Conservation (phyloP, 2,113 vertebrate species). For the Pedetes capensis region DNA sequence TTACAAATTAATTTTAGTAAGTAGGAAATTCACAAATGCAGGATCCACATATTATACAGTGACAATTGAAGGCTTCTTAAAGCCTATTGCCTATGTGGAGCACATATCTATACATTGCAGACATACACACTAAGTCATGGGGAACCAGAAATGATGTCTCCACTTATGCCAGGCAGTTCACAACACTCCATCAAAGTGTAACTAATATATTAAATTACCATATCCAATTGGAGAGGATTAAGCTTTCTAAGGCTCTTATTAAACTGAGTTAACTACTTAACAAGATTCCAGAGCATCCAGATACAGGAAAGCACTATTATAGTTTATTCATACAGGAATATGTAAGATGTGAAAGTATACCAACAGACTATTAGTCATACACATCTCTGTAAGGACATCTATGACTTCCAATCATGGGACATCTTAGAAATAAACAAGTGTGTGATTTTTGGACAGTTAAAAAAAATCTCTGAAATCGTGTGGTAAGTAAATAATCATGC, state of each 20-base stretch:
- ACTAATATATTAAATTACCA: neutral
- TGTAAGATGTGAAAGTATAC: neutral
- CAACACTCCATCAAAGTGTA: neutral
- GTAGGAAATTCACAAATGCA: neutral
- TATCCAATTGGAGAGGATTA: neutral
- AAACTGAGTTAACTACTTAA: conserved; percentile 37
- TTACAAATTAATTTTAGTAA: neutral
- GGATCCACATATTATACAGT: neutral
- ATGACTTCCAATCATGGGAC: neutral
- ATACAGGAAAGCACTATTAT: neutral
- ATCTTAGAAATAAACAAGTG: neutral
- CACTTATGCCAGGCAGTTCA: neutral
- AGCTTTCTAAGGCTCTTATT: neutral
- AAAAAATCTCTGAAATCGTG: neutral
- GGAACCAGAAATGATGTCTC: rapidly evolving
- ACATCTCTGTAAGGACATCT: neutral
- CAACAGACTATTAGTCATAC: neutral
- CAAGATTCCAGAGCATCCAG: neutral
- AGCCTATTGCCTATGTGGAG: neutral
- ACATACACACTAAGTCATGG: neutral
- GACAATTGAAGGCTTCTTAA: neutral
- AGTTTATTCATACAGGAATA: neutral
- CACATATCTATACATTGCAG: no score
- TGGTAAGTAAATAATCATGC: conserved; percentile 12
- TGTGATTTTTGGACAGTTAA: conserved; percentile 36